Percentiles rank a stretch among this genome's conserved stretches.
Conservation (phyloP, 2,113 vertebrate genomes). For the Xenus cinereus region DNA sequence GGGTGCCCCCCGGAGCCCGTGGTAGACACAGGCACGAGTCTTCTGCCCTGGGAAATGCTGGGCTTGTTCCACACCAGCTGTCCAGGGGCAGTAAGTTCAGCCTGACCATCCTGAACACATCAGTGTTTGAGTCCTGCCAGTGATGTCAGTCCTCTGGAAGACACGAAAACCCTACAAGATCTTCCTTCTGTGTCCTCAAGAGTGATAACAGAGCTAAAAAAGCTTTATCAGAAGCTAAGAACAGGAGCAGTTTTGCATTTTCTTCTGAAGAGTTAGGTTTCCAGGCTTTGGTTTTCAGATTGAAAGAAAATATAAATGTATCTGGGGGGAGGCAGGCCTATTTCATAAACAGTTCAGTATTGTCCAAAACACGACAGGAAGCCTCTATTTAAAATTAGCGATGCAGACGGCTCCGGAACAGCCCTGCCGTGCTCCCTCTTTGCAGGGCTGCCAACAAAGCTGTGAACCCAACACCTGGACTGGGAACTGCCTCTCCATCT, state of each 20-base stretch:
- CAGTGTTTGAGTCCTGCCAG: neutral
- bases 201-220: neutral
- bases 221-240: neutral
- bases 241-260: neutral
- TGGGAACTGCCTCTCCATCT: neutral
- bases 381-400: neutral
- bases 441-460: fast-evolving
- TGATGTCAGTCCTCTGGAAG: neutral
- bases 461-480: neutral
- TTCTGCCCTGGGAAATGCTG: neutral
- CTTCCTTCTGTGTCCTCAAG: neutral
- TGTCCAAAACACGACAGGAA: neutral
- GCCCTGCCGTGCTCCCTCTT: neutral
- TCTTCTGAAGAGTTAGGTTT: neutral
- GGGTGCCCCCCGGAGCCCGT: neutral
- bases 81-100: neutral
- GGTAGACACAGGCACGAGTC: too few species aligned
- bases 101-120: neutral
- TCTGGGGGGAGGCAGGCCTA: neutral
- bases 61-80: neutral
- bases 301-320: neutral
- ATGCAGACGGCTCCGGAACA: fast-evolving
- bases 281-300: neutral
- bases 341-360: neutral
- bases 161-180: neutral